Conservation (phyloP, 2,888 invertebrate genomes). For the Cancer borealis region DNA sequence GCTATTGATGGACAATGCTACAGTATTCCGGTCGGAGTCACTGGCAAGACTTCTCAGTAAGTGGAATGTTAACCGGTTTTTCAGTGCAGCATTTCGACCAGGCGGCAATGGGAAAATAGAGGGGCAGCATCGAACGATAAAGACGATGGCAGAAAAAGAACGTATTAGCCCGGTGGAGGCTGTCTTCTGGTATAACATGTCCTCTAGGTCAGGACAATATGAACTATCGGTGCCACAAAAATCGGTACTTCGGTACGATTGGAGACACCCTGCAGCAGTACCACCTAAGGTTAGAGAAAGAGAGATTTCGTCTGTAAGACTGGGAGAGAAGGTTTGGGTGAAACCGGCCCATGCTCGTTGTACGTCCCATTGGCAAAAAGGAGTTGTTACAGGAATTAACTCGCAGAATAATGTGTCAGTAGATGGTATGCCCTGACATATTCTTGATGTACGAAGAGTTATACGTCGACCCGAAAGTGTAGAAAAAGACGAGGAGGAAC, state of each 20-base stretch:
- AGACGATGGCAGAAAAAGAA: conserved; percentile 41
- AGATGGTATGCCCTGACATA: conserved; percentile 40
- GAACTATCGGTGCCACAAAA: neutral
- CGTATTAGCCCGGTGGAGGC: neutral
- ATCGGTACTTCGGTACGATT: neutral
- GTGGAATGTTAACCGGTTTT: neutral
- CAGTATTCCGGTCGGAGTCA: neutral
- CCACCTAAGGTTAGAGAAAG: neutral
- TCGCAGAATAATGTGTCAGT: neutral
- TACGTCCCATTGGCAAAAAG: conserved; percentile 47
- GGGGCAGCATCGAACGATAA: conserved; percentile 44
- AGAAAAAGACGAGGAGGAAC: neutral
- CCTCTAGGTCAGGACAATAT: conserved; percentile 36
- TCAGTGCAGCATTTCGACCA: neutral
- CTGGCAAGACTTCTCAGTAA: neutral
- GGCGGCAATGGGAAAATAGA: conserved; percentile 13
- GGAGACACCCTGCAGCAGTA: neutral
- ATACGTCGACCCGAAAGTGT: neutral
- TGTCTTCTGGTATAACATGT: conserved; percentile 46
- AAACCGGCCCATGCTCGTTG: conserved; percentile 45
- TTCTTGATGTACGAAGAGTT: conserved; percentile 31
- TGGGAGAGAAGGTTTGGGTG: neutral
- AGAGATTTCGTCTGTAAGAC: neutral
- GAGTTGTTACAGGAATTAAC: conserved; percentile 6
- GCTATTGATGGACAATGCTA: conserved; percentile 31